phyloP scores from a whole-genome alignment of 2,797 vertebrate species.

The Varecia variegata region DNA sequence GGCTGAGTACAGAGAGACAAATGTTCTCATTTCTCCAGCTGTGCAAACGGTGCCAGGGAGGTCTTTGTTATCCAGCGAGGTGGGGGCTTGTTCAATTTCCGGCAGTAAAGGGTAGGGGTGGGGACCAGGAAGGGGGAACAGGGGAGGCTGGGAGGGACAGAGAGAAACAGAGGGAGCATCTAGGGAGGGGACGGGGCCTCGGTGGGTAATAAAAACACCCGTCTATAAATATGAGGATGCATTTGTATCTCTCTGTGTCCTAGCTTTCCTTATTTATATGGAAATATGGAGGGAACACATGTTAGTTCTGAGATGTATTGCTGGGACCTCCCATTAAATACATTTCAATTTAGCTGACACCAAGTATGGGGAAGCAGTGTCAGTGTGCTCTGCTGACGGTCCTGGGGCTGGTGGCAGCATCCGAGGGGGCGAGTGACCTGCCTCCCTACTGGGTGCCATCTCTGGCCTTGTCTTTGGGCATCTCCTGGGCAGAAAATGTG shows the following conservation, averaged over 20 bases:
- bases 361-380: rapidly evolving
- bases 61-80: neutral
- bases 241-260: neutral
- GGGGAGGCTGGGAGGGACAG: neutral
- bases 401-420: neutral
- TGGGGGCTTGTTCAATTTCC: neutral
- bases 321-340: neutral
- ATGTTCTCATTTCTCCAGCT: rapidly evolving
- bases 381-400: neutral
- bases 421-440: neutral
- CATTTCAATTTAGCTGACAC: rapidly evolving
- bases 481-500: neutral
- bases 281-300: neutral
- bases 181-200: neutral
- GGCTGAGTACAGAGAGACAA: rapidly evolving
- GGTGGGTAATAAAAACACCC: rapidly evolving
- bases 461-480: neutral
- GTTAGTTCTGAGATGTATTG: neutral
- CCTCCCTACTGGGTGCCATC: neutral
- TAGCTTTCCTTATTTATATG: slow-evolving; percentile 63
- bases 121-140: rapidly evolving
- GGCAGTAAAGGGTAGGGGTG: neutral
- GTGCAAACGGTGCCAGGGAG: neutral
- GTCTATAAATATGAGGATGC: neutral
- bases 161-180: neutral